A percentile compares a stretch with the other conserved stretches of the same genome.
These are phyloP conservation scores for Zophobas morio DNA, from an alignment of 1,140 invertebrate species.

Conservation along the genomic window DNA sequence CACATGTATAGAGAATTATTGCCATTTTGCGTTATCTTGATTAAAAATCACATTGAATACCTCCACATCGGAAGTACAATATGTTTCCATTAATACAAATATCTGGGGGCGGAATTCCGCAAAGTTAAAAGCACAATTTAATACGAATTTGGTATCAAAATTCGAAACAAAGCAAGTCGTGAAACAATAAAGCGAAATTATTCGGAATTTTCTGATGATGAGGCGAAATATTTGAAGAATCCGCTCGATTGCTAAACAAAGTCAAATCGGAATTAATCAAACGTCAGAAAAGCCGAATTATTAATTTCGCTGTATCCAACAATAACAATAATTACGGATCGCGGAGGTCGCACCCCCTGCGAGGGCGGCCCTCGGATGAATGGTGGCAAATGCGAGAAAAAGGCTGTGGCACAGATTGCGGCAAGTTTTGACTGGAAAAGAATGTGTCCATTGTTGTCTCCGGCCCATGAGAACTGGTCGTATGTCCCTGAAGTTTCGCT, in stretches of 20 bases:
- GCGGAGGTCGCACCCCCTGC: constrained; percentile 10
- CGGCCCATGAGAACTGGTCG: constrained; percentile 54
- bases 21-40: background rate
- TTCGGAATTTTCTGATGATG: constrained; percentile 27
- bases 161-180: constrained; percentile 14
- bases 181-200: constrained; percentile 37
- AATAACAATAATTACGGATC: constrained; percentile 20
- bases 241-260: constrained; percentile 36
- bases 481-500: constrained; percentile 31
- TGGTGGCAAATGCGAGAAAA: constrained; percentile 57
- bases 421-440: constrained; percentile 51
- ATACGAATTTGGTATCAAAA: constrained; percentile 8
- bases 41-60: background rate
- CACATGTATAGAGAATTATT: too few relatives aligned
- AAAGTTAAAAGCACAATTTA: constrained; percentile 16
- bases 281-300: constrained; percentile 39
- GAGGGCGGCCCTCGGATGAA: constrained; percentile 53
- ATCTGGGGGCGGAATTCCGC: background rate
- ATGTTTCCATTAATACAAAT: constrained; percentile 8
- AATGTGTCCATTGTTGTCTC: constrained; percentile 57
- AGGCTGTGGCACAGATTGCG: constrained; percentile 52
- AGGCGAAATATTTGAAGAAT: constrained; percentile 25
- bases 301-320: constrained; percentile 23
- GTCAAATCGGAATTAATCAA: constrained; percentile 46
- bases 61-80: background rate